These are phyloP conservation scores for Meteorus cinctellus DNA, from an alignment of 2,888 invertebrate species.

Conservation along the genomic window DNA sequence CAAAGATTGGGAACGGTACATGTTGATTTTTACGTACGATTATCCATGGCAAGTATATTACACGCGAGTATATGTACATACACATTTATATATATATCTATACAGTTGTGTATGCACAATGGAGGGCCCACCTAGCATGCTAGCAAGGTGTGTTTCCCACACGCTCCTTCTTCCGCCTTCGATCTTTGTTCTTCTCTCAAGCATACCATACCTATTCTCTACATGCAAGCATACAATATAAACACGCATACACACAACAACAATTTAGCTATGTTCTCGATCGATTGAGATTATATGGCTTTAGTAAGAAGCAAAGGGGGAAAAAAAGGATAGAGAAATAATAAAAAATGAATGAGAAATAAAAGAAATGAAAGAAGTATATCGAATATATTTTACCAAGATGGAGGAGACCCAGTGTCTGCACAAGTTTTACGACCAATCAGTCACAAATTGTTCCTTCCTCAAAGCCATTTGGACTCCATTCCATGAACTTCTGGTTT, in stretches of 20 bases:
- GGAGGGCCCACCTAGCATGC: slow-evolving; percentile 46
- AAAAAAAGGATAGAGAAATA: neutral
- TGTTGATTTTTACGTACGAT: slow-evolving; percentile 14
- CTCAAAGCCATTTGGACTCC: slow-evolving; percentile 70
- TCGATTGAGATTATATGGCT: slow-evolving; percentile 5
- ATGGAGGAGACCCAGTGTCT: slow-evolving; percentile 39
- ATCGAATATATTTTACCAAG: slow-evolving; percentile 23
- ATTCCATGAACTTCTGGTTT: slow-evolving; percentile 30
- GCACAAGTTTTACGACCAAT: slow-evolving; percentile 65
- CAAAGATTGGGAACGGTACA: slow-evolving; percentile 28
- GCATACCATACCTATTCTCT: slow-evolving; percentile 17
- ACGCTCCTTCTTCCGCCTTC: slow-evolving; percentile 46
- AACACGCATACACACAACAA: neutral
- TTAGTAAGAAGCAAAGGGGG: neutral
- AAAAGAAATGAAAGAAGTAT: slow-evolving; percentile 9
- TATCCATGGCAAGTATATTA: slow-evolving; percentile 17
- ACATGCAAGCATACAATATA: neutral
- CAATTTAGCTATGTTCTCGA: slow-evolving; percentile 1
- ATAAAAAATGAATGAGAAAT: neutral
- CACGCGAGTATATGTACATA: slow-evolving; percentile 8
- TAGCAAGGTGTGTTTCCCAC: slow-evolving; percentile 45
- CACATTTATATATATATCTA: neutral
- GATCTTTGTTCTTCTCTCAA: slow-evolving; percentile 40
- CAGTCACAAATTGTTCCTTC: slow-evolving; percentile 71
- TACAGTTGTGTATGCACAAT: slow-evolving; percentile 33